Evolutionary conservation across 2,113 vertebrate genomes (phyloP), one percentile per base, ranked within the genome.

Genomic region (Megaptera novaeangliae): DNA sequence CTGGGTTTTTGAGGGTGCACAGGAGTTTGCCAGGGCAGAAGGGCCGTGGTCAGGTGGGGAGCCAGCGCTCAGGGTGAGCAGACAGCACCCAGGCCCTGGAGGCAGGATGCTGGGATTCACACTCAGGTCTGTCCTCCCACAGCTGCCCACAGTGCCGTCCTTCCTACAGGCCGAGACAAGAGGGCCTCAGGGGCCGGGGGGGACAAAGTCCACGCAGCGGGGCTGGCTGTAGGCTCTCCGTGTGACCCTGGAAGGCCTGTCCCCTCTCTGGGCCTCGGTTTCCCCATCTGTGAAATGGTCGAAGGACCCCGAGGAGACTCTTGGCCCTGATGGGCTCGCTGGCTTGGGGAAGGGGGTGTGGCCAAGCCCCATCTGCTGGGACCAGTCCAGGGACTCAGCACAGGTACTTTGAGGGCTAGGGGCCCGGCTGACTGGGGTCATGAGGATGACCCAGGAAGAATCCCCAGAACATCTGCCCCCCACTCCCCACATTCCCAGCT

Each of bases 301-400:
- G n/a, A 25, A 55, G 49, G 27, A 23, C 13, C 25, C 36, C 3
- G 23, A 74, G 61, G 63, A 64, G 27, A 44, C 20, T 34, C 31
- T 77, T 14, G 31, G 66, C n/a, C 61, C 84, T 31, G 46, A 34
- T 21, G 8, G 36, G 20, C 55, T 77, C 1, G 0, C 29, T 20
- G 68, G 57, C 15, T 25, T 6, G 31, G 6, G 11, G 29, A 3
- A 23, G 21, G 39, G 23, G 21, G 0, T 41, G 14, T 23, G 71
- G 31, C 18, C 8, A 6, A 52, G 21, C 29, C 29, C 92, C 44
- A 55, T 80, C 94, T 96, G 85, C 97, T 96, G 97, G 98, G 98
- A 94, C 10, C 71, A 57, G 90, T 97, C 91, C 96, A 96, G 94
- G 77, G 95, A 98, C 97, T 97, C 97, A 94, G 81, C 2, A 44